These are phyloP conservation scores for Oscheius sp. DNA, from an alignment of 2,888 invertebrate genomes.

Conservation along the genomic window DNA sequence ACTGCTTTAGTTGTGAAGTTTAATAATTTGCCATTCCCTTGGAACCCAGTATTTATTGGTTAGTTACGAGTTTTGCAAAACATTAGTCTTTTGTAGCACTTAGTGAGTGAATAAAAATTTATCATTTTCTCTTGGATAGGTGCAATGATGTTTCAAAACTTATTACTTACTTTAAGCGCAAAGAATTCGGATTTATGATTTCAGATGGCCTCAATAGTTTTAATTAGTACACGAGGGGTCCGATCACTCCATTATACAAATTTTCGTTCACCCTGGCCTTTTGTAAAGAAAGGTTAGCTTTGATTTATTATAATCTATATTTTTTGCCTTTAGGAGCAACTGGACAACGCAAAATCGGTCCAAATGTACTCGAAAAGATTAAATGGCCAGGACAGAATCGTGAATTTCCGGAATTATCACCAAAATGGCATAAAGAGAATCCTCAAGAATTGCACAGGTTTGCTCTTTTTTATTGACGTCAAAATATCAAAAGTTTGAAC, in stretches of 20 bases:
- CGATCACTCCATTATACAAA: conserved; percentile 55
- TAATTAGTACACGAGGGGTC: conserved; percentile 46
- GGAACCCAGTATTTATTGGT: neutral
- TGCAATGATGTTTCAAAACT: neutral
- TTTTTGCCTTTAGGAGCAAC: conserved; percentile 35
- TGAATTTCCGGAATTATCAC: conserved; percentile 66
- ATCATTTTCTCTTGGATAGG: neutral
- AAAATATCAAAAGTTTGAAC: neutral
- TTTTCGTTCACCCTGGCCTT: conserved; percentile 67
- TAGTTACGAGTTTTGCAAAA: neutral
- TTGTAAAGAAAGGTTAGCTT: conserved; percentile 63
- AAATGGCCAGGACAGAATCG: conserved; percentile 65
- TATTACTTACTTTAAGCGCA: neutral
- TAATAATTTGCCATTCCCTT: neutral
- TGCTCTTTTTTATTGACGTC: conserved; percentile 6
- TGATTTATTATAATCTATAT: neutral
- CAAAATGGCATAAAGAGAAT: conserved; percentile 64
- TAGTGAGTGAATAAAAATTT: conserved; percentile 4
- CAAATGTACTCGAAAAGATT: conserved; percentile 54
- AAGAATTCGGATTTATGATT: neutral
- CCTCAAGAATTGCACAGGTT: conserved; percentile 53
- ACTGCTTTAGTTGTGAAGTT: neutral
- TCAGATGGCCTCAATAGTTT: conserved; percentile 20
- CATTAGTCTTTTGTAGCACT: neutral
- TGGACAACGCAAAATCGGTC: conserved; percentile 67